Percentiles rank a stretch among this genome's conserved stretches.
These are phyloP conservation scores for Ceramica pisi DNA, from an alignment of 2,888 invertebrate species.

Conservation along the genomic window DNA sequence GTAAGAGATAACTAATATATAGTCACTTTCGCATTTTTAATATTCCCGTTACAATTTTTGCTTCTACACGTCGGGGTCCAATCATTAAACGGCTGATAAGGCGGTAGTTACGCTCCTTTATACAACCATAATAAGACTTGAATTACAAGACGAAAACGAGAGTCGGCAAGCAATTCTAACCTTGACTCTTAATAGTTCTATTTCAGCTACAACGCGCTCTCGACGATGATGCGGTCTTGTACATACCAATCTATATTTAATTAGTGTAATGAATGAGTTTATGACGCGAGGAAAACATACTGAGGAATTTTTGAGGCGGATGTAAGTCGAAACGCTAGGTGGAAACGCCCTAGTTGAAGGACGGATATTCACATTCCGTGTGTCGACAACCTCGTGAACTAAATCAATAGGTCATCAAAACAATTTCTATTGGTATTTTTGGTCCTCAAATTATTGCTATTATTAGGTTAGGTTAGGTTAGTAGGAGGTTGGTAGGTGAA, in stretches of 20 bases:
- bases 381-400: conserved; percentile 1
- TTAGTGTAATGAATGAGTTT: conserved; percentile 1
- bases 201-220: conserved; percentile 11
- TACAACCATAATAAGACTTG: no score
- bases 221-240: conserved; percentile 1
- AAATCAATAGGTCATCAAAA: neutral
- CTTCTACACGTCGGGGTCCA: no score
- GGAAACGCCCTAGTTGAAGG: neutral
- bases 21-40: no score
- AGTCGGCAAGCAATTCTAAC: neutral
- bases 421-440: neutral
- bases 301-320: conserved; percentile 6
- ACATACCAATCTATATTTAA: conserved; percentile 3
- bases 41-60: no score
- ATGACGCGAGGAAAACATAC: neutral
- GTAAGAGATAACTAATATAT: no score
- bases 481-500: no score
- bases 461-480: neutral
- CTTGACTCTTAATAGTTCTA: conserved; percentile 25
- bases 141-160: neutral
- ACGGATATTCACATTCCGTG: neutral
- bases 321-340: neutral
- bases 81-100: no score
- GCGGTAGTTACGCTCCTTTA: no score
- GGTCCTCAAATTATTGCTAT: neutral